Evolutionary conservation across 2,888 invertebrate species (phyloP), one percentile per base, ranked within the genome.

Genomic region (Eumerus sabulonum): DNA sequence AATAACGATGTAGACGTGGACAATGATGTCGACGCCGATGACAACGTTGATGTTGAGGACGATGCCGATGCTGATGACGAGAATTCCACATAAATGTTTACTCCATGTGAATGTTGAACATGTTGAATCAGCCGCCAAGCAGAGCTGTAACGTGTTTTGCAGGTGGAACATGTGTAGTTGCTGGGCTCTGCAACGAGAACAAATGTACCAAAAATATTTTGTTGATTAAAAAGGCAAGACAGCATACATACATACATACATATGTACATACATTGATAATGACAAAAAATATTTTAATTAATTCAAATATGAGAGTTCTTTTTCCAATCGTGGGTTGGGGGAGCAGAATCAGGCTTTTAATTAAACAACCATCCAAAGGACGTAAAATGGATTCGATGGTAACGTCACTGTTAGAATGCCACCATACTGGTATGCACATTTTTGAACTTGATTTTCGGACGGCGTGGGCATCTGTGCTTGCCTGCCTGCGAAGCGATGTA

Each of bases 101-200:
- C 94, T 16, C 98, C 98, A 86, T 98, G 98, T 73, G 94, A 93
- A 85, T 95, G 95, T 89, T 98, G 98, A 27, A 96, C 98, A 88
- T 98, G 98, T 87, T 98, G 98, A 44, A 98, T 92, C 76, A 98
- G 91, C 70, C 95, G 92, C 98, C 98, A 98, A 7, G 98, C 98
- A n/a, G 97, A 97, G 84, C 94, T 94, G 84, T 96, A 93, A 56
- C 95, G 93, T 82, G 95, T 94, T 86, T 97, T 96, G 91, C 98
- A 98, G 83, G 97, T 97, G 51, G 95, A 95, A 87, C 98, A 98
- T 83, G 96, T 94, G 89, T 97, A 95, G 91, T 95, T 96, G 90
- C 95, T 95, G 82, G 98, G 98, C 90, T 98, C 98, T 97, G 94
- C 12, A 85, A 84, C 79, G 79, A 82, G 82, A 76, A 79, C 45